Evolutionary conservation across 2,113 vertebrate genomes (phyloP), one percentile per base, ranked within the genome.

Genomic region (Apodemus speciosus): DNA sequence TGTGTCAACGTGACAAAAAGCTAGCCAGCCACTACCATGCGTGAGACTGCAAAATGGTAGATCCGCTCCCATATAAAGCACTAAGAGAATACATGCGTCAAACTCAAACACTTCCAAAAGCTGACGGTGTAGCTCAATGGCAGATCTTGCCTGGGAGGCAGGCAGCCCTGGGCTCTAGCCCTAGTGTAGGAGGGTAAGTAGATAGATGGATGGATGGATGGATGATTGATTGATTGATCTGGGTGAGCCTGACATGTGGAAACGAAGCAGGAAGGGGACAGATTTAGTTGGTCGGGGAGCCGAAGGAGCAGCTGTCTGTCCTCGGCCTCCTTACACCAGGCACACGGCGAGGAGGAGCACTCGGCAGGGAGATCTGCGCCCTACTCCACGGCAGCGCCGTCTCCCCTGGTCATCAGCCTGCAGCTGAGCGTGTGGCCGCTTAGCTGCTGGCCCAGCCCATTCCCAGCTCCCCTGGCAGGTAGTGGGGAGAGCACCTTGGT

Each of bases 61-160:
- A 66, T 15, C 35, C 38, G 40, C 15, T 69, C 66, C 35, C 46
- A 25, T 40, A 60, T 13, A 27, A 60, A 58, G 14, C 51, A 71
- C 46, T 71, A 60, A 40, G n/a, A 87, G 6, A 77, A 79, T 9
- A 60, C 5, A 40, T 4, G 21, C 38, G 56, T 35, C 64, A 60
- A 66, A 89, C 56, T 89, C 43, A 88, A 92, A 85, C 35, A 81
- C 75, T 90, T 58, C 75, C n/a, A 91, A 73, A 76, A 23, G 46
- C 18, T 51, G 13, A 84, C 9, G 9, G 58, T 64, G 27, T 32
- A 13, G 81, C 30, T 68, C 83, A 68, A 49, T 25, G 32, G 84
- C 25, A 53, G 46, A 53, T 9, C 83, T 35, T 66, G 81, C 60
- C 27, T 21, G 35, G 6, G 27, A 43, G 38, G 60, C 40, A 64